Evolutionary conservation across 2,113 vertebrate species (phyloP).

Genomic region (Muntiacus reevesi): DNA sequence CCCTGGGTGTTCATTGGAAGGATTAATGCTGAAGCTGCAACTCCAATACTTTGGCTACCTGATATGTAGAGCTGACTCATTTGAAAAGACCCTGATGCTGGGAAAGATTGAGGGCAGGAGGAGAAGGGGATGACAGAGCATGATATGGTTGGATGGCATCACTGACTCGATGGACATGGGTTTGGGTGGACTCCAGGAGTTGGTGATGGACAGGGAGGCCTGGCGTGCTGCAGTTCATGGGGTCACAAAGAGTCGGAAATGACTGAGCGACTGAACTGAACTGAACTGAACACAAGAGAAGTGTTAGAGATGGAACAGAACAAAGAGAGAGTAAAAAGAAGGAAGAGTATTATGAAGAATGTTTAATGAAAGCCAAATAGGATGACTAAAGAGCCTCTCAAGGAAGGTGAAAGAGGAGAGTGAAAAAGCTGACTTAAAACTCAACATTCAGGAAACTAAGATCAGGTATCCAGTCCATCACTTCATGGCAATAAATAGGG

Average conservation of each 20-base stretch:
- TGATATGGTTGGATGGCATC: not conserved
- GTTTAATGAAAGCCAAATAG: not conserved
- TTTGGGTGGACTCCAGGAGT: not conserved
- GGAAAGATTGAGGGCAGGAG: not conserved
- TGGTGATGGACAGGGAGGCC: not conserved
- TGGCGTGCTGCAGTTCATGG: not conserved
- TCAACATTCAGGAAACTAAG: not conserved
- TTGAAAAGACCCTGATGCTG: not conserved
- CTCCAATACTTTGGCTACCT: not conserved
- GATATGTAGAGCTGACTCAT: not conserved
- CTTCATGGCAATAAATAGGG: not conserved
- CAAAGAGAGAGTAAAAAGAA: not conserved
- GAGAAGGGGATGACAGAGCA: not conserved
- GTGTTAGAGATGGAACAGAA: not conserved
- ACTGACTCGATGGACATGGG: not conserved
- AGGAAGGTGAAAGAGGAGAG: not conserved
- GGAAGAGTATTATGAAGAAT: not conserved
- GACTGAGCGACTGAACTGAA: not conserved
- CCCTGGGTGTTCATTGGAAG: not conserved
- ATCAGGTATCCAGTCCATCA: not conserved
- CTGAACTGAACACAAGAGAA: not conserved
- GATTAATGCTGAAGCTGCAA: not conserved
- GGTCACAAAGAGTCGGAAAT: fast-evolving
- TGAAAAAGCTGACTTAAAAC: not conserved
- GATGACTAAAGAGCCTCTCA: not conserved